Base-by-base conservation (phyloP, 2,888 invertebrate genomes). In the Lumbricus terrestris region DNA sequence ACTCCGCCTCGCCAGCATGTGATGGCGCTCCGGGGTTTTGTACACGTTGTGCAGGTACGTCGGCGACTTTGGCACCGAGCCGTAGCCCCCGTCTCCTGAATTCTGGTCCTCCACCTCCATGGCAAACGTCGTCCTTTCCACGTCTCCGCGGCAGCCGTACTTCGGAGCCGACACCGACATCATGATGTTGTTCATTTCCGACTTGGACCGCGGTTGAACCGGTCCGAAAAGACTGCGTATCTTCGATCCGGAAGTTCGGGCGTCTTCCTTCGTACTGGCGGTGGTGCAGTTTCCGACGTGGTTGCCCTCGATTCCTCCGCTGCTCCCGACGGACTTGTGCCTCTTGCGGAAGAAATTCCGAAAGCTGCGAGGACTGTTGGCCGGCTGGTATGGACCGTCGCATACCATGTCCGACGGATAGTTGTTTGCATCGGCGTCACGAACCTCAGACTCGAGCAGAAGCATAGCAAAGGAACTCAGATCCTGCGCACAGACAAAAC, bases 381-480 rank as follows among this genome's bases (percentile, higher is more conserved):
- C 89, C 94, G 94, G 85, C 16, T 85, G 85, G 23, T 37, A 85
- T 35, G 85, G 85, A 34, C 85, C 85, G 16, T 85, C 85, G 23
- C 85, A 85, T 0, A 85, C 85, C 85, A 85, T 85, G 23, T 85
- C 85, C n/a, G 85, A n/a, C 16, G 85, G 85, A 37, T 85, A 85
- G 37, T 33, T 37, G 16, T 85, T 85, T 37, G 37, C 34, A 15
- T 85, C 85, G 5, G n/a, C 42, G 88, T 89, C 89, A 40, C 89
- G 88, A 29, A 90, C 42, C 40, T 92, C 92, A 33, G 91, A 90
- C 38, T 92, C 92, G 85, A 92, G 90, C 38, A 92, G 88, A 15
- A 92, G 92, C 94, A 94, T 94, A 37, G 94, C 94, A 92, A 94
- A 94, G 90, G 94, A 93, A 92, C 94, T 94, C 90, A 94, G 92